Evolutionary conservation across 2,113 vertebrate genomes (phyloP).

Genomic region (Geothlypis trichas): DNA sequence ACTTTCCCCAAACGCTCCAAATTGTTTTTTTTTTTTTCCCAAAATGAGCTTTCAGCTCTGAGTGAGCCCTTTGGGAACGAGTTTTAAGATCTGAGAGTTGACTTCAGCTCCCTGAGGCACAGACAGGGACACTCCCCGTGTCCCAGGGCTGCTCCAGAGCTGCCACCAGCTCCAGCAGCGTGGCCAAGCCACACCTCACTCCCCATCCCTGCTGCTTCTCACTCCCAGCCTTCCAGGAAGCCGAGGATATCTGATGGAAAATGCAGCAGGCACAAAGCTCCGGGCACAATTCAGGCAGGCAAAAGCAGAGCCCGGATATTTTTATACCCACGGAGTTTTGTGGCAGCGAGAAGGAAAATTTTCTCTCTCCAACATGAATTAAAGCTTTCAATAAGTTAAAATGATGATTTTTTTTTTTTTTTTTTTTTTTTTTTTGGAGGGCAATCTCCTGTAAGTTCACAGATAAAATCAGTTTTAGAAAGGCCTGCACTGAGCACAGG

Average conservation of each 20-base stretch:
- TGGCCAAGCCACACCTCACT: not conserved
- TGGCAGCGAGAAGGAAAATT: not conserved
- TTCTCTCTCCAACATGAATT: not conserved
- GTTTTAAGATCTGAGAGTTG: not conserved
- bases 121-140: not conserved
- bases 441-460: not conserved
- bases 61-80: not conserved
- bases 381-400: not conserved
- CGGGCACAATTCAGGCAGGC: not conserved
- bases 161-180: not conserved
- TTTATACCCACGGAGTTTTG: not conserved
- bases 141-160: not conserved
- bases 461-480: not conserved
- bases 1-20: not conserved
- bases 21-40: no score
- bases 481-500: not conserved
- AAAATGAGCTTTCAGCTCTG: not conserved
- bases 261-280: not conserved
- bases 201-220: not conserved
- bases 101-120: accelerated
- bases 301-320: not conserved
- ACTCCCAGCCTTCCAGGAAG: not conserved
- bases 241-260: not conserved
- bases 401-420: not conserved
- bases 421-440: not conserved